Evolutionary conservation across 2,888 invertebrate genomes (phyloP).

Genomic region (Platycheirus albimanus): DNA sequence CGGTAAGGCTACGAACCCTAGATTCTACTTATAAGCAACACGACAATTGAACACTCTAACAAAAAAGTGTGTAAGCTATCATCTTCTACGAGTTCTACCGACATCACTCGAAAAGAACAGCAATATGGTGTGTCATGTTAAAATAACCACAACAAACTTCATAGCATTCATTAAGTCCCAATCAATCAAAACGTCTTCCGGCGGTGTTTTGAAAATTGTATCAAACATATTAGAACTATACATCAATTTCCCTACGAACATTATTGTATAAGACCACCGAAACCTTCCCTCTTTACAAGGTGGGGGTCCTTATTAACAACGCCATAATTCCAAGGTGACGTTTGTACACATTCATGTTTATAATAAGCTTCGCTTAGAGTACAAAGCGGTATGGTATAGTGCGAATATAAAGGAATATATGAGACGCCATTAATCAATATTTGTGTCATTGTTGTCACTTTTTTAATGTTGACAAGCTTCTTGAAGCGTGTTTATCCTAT

Average conservation of each 20-base stretch:
- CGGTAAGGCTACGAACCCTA: too few relatives aligned
- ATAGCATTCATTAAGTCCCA: slow-evolving; percentile 6
- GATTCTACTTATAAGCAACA: too few relatives aligned
- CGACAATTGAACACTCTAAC: too few relatives aligned
- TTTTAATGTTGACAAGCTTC: slow-evolving; percentile 44
- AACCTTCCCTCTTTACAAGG: too few relatives aligned
- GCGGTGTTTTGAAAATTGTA: neutral
- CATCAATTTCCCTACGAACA: slow-evolving; percentile 28
- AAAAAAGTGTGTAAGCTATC: too few relatives aligned
- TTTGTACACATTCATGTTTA: neutral
- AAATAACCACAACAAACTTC: slow-evolving; percentile 5
- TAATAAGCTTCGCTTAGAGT: too few relatives aligned
- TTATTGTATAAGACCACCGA: too few relatives aligned
- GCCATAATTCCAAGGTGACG: neutral
- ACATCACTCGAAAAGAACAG: too few relatives aligned
- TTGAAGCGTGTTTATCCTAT: slow-evolving; percentile 19
- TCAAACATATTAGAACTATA: slow-evolving; percentile 20
- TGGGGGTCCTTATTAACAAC: too few relatives aligned
- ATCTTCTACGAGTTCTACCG: too few relatives aligned
- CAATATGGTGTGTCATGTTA: slow-evolving; percentile 3
- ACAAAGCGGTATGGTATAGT: neutral
- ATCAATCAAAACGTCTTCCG: slow-evolving; percentile 33
- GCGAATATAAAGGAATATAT: neutral
- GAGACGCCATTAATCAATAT: slow-evolving; percentile 55
- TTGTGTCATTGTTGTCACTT: slow-evolving; percentile 41